A percentile compares a stretch with the other conserved stretches of the same genome.
phyloP scores from a whole-genome alignment of 2,797 vertebrate genomes.

The Crocidura indochinensis region DNA sequence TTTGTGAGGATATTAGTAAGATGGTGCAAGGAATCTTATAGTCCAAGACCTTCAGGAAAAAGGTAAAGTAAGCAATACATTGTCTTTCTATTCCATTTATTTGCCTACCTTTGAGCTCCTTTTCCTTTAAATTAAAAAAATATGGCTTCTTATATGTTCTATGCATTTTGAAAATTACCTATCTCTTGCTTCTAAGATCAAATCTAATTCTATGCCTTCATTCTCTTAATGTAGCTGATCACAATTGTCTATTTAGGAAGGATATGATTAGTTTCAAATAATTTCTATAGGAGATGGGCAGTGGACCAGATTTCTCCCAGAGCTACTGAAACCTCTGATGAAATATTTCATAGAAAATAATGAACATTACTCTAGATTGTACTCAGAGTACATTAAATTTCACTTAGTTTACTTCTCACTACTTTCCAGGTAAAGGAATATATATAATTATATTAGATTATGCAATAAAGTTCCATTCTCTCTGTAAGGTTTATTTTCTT shows the following conservation, averaged over 20 bases:
- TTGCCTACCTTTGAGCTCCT: neutral
- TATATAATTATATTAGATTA: neutral
- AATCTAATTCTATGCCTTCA: neutral
- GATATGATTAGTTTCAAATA: slow-evolving; percentile 24
- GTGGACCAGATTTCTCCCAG: neutral
- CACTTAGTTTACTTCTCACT: neutral
- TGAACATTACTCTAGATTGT: neutral
- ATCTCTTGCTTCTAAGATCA: neutral
- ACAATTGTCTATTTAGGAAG: neutral
- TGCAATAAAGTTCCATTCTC: neutral
- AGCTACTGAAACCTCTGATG: neutral
- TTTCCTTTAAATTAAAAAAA: neutral
- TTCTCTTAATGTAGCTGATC: neutral
- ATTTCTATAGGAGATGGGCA: neutral
- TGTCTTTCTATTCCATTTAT: slow-evolving; percentile 23
- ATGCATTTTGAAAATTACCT: neutral
- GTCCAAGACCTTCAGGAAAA: neutral
- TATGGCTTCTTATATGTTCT: neutral
- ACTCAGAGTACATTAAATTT: neutral
- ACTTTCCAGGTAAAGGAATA: neutral
- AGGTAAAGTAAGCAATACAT: neutral
- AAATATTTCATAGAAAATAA: slow-evolving; percentile 26
- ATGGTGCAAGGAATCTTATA: neutral
- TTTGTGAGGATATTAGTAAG: neutral
- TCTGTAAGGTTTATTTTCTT: neutral